Percentiles rank a stretch among this genome's conserved stretches.
Conservation (phyloP, 2,888 invertebrate genomes). For the Julus scandinavius region DNA sequence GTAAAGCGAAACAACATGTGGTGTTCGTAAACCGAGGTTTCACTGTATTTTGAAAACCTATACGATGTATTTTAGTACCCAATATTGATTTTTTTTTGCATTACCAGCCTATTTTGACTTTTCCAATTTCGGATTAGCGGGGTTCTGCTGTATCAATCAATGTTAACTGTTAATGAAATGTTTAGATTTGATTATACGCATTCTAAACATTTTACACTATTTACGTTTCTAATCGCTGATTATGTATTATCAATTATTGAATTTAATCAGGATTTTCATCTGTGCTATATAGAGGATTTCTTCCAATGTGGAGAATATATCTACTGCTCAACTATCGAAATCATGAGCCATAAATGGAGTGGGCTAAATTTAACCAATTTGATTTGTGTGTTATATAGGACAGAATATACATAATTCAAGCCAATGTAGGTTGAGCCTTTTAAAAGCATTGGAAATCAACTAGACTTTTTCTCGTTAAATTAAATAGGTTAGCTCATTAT, state of each 20-base stretch:
- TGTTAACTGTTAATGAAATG: too few species aligned
- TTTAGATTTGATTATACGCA: neutral
- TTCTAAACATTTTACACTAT: neutral
- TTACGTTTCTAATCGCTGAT: too few species aligned
- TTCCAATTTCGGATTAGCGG: too few species aligned
- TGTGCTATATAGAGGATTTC: neutral
- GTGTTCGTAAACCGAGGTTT: too few species aligned
- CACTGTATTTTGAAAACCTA: too few species aligned
- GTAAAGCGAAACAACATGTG: too few species aligned
- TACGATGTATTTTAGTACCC: too few species aligned
- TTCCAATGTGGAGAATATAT: neutral
- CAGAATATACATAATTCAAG: neutral
- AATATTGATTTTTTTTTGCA: too few species aligned
- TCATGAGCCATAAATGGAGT: neutral
- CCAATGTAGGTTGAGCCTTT: neutral
- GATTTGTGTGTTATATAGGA: slow-evolving; percentile 1
- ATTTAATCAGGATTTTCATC: neutral
- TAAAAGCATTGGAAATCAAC: neutral
- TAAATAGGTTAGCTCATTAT: slow-evolving; percentile 1
- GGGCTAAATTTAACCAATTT: neutral
- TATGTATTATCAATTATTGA: neutral
- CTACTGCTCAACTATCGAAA: neutral
- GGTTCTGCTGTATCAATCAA: too few species aligned
- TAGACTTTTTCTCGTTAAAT: neutral
- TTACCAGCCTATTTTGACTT: too few species aligned